Conservation (phyloP, 2,113 vertebrate species). For the Mesitornis unicolor region DNA sequence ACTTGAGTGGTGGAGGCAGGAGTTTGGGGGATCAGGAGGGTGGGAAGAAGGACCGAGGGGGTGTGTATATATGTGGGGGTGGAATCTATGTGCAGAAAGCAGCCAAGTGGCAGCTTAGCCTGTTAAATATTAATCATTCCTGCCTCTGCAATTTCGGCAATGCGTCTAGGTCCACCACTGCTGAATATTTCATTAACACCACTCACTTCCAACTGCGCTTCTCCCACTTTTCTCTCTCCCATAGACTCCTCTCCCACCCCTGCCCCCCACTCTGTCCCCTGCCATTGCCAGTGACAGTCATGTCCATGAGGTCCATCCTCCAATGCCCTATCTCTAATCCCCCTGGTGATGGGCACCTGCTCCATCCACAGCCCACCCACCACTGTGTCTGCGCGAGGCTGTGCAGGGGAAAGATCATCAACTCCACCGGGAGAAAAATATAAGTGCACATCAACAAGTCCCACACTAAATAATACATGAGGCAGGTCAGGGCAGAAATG, state of each 20-base stretch:
- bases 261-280: background rate
- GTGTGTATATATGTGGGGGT: background rate
- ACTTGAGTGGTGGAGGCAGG: background rate
- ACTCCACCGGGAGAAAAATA: background rate
- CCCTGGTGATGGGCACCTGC: background rate
- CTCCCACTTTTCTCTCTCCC: conserved; percentile 53
- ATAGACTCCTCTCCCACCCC: background rate
- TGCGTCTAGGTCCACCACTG: conserved; percentile 72
- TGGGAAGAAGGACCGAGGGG: background rate
- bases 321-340: background rate
- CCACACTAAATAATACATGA: conserved; percentile 43
- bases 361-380: fast-evolving
- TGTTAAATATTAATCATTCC: conserved; percentile 77
- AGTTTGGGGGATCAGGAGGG: conserved; percentile 7
- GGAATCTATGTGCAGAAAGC: conserved; percentile 64
- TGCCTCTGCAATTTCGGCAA: conserved; percentile 76
- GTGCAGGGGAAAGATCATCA: background rate
- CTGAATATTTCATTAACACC: conserved; percentile 77
- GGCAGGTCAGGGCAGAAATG: conserved; percentile 45
- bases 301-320: fast-evolving
- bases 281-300: background rate
- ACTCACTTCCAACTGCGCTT: conserved; percentile 66
- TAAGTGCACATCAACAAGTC: conserved; percentile 55
- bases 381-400: fast-evolving
- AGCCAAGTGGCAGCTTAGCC: conserved; percentile 74